phyloP scores from a whole-genome alignment of 2,888 invertebrate genomes.

The Oligia strigilis region DNA sequence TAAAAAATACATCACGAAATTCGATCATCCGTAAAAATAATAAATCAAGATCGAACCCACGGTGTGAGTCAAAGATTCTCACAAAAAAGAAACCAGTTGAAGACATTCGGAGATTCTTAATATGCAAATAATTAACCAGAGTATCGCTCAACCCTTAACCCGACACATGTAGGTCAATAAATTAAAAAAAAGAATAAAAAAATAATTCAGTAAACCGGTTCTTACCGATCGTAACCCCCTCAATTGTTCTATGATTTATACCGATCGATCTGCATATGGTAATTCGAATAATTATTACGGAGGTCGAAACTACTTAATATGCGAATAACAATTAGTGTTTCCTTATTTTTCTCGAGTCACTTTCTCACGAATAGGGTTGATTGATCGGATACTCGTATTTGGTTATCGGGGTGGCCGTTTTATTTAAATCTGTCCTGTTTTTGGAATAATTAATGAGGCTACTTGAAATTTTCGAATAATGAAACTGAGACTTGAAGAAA shows the following conservation, averaged over 20 bases:
- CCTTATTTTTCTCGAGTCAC: slow-evolving; percentile 81
- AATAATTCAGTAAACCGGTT: slow-evolving; percentile 81
- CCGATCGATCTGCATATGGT: slow-evolving; percentile 87
- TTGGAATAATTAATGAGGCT: slow-evolving; percentile 51
- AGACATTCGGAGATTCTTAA: slow-evolving; percentile 77
- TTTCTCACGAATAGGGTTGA: slow-evolving; percentile 88
- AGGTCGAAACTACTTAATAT: slow-evolving; percentile 85
- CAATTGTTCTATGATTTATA: slow-evolving; percentile 90
- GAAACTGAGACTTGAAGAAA: background rate
- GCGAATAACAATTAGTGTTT: slow-evolving; percentile 89
- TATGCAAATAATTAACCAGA: slow-evolving; percentile 87
- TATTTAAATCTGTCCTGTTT: slow-evolving; percentile 67
- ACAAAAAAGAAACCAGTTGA: slow-evolving; percentile 76
- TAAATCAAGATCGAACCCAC: slow-evolving; percentile 75
- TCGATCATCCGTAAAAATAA: slow-evolving; percentile 80
- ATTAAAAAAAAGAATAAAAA: slow-evolving; percentile 82
- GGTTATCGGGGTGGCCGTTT: slow-evolving; percentile 64
- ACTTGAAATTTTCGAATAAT: slow-evolving; percentile 28
- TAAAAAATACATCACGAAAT: slow-evolving; percentile 67
- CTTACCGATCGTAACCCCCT: slow-evolving; percentile 72
- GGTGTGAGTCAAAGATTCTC: slow-evolving; percentile 76
- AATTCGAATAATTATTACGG: slow-evolving; percentile 84
- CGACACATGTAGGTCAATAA: slow-evolving; percentile 84
- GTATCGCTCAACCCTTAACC: slow-evolving; percentile 75
- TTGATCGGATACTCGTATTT: slow-evolving; percentile 77